Percentiles rank a stretch among this genome's conserved stretches.
phyloP scores from a whole-genome alignment of 2,888 invertebrate genomes.

The Schizaphis graminum region DNA sequence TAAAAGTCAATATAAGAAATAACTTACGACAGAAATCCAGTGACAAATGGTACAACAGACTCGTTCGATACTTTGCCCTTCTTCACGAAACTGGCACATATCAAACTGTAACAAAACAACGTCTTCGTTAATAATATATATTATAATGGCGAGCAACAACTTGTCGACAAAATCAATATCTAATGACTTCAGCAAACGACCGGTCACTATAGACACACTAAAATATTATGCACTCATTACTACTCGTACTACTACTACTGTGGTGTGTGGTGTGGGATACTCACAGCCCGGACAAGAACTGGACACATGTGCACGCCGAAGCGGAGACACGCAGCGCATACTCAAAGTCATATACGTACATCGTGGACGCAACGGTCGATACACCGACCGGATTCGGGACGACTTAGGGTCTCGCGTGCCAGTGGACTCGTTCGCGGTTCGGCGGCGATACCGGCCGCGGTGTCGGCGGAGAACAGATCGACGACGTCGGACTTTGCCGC shows the following conservation, averaged over 20 bases:
- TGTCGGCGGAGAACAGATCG: neutral
- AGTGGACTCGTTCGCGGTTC: neutral
- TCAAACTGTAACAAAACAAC: slow-evolving; percentile 75
- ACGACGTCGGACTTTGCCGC: neutral
- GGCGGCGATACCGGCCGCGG: too few relatives aligned
- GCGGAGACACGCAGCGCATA: slow-evolving; percentile 75
- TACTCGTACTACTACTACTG: neutral
- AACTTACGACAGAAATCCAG: slow-evolving; percentile 81
- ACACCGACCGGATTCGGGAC: neutral
- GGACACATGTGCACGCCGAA: slow-evolving; percentile 83
- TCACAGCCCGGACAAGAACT: slow-evolving; percentile 90
- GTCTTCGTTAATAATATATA: neutral
- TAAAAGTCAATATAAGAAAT: slow-evolving; percentile 67
- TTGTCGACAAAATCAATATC: neutral
- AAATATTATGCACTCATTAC: neutral
- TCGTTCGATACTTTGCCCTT: slow-evolving; percentile 84
- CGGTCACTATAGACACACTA: neutral
- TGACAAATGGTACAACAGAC: slow-evolving; percentile 83
- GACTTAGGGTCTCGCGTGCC: neutral
- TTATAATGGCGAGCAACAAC: neutral
- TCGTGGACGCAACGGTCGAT: neutral
- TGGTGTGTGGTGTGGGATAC: slow-evolving; percentile 70
- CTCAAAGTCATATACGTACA: slow-evolving; percentile 70
- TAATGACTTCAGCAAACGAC: neutral
- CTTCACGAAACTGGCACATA: slow-evolving; percentile 81